Evolutionary conservation across 30 jellyfish, hydroid and myxozoan genomes (phyloP).

Genomic region (Hydractinia echinata): DNA sequence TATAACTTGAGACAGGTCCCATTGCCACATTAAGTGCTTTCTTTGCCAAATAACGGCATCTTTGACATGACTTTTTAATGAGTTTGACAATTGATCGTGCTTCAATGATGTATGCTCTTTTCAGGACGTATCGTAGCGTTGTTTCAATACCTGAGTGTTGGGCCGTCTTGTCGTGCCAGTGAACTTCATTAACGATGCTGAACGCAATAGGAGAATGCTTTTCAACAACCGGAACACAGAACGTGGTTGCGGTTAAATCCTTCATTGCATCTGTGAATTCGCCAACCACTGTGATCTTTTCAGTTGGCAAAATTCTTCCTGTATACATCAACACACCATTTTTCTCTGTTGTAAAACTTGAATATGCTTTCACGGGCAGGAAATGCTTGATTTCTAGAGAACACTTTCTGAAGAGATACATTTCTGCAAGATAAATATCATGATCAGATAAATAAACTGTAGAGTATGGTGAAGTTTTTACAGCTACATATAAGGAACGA

Average conservation of each 20-base stretch:
- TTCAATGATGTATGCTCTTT: slow-evolving; percentile 1
- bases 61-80: neutral
- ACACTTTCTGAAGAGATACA: slow-evolving; percentile 10
- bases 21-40: neutral
- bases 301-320: slow-evolving; percentile 8
- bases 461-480: no score
- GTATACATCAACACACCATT: neutral
- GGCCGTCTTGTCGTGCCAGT: neutral
- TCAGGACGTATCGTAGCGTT: neutral
- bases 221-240: slow-evolving; percentile 16
- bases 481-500: no score
- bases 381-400: neutral
- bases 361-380: neutral
- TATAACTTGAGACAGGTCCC: no score
- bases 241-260: neutral
- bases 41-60: slow-evolving; percentile 7
- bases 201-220: slow-evolving; percentile 5
- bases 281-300: slow-evolving; percentile 6
- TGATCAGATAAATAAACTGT: neutral
- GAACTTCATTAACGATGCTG: neutral
- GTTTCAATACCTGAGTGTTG: neutral
- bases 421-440: neutral
- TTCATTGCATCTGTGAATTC: neutral
- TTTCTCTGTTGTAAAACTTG: neutral
- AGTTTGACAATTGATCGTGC: neutral